Base-by-base conservation (phyloP, 2,113 vertebrate genomes). In the Podocnemis expansa region DNA sequence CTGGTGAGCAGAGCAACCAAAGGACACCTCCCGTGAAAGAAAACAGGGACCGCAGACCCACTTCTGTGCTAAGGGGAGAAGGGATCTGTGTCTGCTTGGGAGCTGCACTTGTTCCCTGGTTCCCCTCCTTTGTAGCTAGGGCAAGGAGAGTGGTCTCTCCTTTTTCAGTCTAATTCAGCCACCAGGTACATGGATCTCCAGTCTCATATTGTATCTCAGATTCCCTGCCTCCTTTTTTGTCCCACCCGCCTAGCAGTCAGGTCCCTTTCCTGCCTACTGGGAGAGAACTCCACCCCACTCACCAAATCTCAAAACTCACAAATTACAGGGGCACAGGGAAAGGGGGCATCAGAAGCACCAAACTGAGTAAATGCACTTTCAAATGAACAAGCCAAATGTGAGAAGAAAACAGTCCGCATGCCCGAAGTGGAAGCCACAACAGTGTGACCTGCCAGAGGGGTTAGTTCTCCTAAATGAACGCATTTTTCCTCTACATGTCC, bases 401-500 rank as follows among this genome's bases (percentile, higher is more conserved):
- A 54, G 9, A 47, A 47, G 24, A 10, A 19, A 25, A 41, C 49
- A 17, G n/a, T 7, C 51, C 19, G 13, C 34, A 60, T 56, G 8
- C 78, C 78, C 67, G 38, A 63, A 45, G 12, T 16, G 10, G 49
- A 43, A 13, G 58, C 63, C 29, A 29, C 29, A 41, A 47, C 22
- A 29, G 38, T 24, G 12, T 86, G 95, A 95, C 91, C 96, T 79
- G 54, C 81, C 67, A 82, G 58, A 75, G 5, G 10, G 47, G 56
- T 84, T 81, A 79, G 60, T 47, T 82, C 38, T 34, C 31, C 54
- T 58, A 60, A 47, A 85, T n/a, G 51, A 60, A n/a, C 17, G 25
- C 55, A 24, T 88, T 96, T 94, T 85, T 79, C 34, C 88, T 34
- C 70, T 16, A 1, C 4, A 56, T 86, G 96, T 93, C 96, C 96